Evolutionary conservation across 2,888 invertebrate species (phyloP).

Genomic region (Caenorhabditis sp.): DNA sequence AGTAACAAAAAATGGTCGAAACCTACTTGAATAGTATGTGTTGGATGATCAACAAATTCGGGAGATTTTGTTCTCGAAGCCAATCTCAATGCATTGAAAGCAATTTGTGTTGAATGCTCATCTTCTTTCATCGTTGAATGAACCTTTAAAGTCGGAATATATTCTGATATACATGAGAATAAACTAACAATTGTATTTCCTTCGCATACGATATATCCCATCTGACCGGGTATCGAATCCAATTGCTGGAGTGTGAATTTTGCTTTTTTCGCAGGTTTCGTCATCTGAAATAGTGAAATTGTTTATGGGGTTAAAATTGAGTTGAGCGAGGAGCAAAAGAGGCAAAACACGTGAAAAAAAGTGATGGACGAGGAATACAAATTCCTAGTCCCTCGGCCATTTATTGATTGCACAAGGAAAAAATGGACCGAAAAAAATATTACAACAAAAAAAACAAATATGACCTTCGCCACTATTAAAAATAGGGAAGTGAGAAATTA

Average conservation of each 20-base stretch:
- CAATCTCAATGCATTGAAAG: constrained; percentile 31
- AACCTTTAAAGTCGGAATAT: constrained; percentile 16
- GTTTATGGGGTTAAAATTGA: no score
- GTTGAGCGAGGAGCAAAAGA: neutral
- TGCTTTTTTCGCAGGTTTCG: neutral
- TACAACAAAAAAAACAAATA: neutral
- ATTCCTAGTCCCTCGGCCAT: neutral
- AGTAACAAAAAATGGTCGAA: neutral
- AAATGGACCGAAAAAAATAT: constrained; percentile 11
- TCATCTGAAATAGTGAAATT: neutral
- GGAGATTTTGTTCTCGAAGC: constrained; percentile 25
- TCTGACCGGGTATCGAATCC: constrained; percentile 22
- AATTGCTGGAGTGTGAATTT: constrained; percentile 21
- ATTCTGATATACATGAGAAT: no score
- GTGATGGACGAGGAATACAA: neutral
- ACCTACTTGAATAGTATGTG: constrained; percentile 25
- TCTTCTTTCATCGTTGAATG: constrained; percentile 27
- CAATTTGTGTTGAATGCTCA: constrained; percentile 28
- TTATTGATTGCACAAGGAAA: constrained; percentile 1
- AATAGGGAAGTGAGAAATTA: constrained; percentile 4
- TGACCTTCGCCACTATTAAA: neutral
- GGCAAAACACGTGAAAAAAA: neutral
- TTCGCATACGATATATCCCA: constrained; percentile 26
- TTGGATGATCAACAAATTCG: constrained; percentile 13
- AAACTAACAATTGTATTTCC: constrained; percentile 28